Percentiles rank a stretch among this genome's conserved stretches.
Evolutionary conservation across 2,888 invertebrate genomes (phyloP).

Genomic region (Anarsia innoxiella): DNA sequence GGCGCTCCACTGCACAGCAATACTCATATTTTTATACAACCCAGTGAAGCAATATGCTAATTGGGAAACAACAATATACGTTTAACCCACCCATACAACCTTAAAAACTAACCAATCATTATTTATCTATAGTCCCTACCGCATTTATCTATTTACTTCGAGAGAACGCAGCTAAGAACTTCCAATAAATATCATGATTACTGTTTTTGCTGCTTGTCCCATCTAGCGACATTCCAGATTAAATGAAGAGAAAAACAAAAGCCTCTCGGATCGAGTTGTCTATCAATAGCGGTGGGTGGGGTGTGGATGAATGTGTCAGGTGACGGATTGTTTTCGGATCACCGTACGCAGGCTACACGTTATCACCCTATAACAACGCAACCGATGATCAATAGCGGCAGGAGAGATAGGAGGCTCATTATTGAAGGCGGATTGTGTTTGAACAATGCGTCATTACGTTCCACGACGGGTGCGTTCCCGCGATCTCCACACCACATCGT

Average conservation of each 20-base stretch:
- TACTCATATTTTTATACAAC: slow-evolving; percentile 63
- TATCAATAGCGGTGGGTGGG: slow-evolving; percentile 52
- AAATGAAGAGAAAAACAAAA: too few relatives aligned
- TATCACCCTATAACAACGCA: slow-evolving; percentile 8
- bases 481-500: slow-evolving; percentile 37
- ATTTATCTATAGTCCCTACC: too few relatives aligned
- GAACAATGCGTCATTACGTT: slow-evolving; percentile 49
- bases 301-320: slow-evolving; percentile 27
- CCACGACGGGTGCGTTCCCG: slow-evolving; percentile 37
- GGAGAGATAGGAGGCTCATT: slow-evolving; percentile 27
- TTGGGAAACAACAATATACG: slow-evolving; percentile 34
- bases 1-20: slow-evolving; percentile 50
- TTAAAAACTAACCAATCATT: neutral
- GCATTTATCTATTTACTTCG: too few relatives aligned
- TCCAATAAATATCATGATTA: too few relatives aligned
- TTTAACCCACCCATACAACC: neutral
- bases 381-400: slow-evolving; percentile 11
- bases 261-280: slow-evolving; percentile 30
- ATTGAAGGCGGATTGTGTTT: slow-evolving; percentile 41
- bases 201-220: too few relatives aligned
- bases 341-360: slow-evolving; percentile 1
- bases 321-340: slow-evolving; percentile 25
- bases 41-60: slow-evolving; percentile 53
- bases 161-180: too few relatives aligned
- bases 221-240: too few relatives aligned